Conservation (phyloP, 2,797 vertebrate genomes). For the Lepus townsendii region DNA sequence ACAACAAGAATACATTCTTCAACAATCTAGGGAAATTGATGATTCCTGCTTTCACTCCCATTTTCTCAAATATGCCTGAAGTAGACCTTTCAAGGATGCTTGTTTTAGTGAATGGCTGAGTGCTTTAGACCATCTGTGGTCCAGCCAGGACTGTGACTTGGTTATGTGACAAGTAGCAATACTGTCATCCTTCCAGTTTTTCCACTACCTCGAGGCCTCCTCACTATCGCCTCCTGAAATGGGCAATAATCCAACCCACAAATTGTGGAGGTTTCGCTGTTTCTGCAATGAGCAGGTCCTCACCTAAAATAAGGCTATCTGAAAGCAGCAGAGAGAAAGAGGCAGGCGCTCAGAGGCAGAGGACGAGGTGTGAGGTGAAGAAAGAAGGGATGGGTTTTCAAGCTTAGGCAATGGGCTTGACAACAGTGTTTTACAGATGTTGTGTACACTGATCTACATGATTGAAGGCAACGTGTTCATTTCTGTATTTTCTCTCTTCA, state of each 20-base stretch:
- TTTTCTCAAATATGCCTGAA: constrained; percentile 53
- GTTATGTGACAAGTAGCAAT: neutral
- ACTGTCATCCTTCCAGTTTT: neutral
- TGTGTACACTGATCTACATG: constrained; percentile 38
- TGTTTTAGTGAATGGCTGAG: neutral
- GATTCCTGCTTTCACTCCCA: neutral
- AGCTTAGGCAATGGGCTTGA: constrained; percentile 75
- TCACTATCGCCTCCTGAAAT: neutral
- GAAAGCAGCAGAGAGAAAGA: constrained; percentile 31
- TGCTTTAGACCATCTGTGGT: neutral
- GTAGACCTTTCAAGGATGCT: neutral
- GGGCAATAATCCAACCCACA: neutral
- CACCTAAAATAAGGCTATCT: constrained; percentile 45
- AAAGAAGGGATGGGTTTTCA: neutral
- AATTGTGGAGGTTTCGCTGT: neutral
- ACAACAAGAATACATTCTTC: neutral
- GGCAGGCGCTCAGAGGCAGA: constrained; percentile 1
- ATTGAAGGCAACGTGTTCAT: constrained; percentile 63
- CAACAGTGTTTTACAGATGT: constrained; percentile 61
- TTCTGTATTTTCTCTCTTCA: constrained; percentile 61
- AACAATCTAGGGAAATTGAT: neutral
- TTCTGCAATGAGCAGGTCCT: constrained; percentile 8
- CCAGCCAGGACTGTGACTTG: neutral
- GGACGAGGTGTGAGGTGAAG: constrained; percentile 36
- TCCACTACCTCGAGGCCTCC: neutral